phyloP scores from a whole-genome alignment of 2,797 vertebrate genomes.

The Bothrops alternatus region DNA sequence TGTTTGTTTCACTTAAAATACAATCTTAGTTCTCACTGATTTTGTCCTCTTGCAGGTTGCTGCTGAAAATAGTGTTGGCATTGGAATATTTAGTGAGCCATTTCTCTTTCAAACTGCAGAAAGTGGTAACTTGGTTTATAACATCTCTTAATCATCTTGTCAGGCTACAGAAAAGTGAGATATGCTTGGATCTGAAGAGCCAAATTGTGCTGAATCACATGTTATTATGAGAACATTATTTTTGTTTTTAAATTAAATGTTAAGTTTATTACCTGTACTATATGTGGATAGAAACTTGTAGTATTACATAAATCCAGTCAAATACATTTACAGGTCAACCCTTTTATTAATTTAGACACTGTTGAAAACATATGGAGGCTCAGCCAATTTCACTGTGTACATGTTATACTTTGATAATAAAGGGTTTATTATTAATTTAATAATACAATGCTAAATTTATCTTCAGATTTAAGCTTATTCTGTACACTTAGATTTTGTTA shows the following conservation, averaged over 20 bases:
- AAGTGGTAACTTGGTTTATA: conserved; percentile 78
- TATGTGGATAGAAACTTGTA: neutral
- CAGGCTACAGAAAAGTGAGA: neutral
- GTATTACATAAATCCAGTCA: neutral
- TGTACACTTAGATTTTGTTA: neutral
- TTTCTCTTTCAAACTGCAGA: conserved; percentile 93
- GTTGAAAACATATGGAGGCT: neutral
- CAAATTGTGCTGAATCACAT: neutral
- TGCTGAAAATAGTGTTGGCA: conserved; percentile 81
- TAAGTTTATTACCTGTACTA: neutral
- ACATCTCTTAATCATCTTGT: neutral
- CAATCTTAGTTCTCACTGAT: conserved; percentile 58
- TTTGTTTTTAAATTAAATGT: neutral
- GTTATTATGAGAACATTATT: neutral
- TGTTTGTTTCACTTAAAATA: neutral
- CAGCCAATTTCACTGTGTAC: too few species aligned
- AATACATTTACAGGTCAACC: neutral
- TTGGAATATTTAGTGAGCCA: conserved; percentile 86
- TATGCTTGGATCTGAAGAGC: neutral
- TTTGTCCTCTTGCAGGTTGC: conserved; percentile 81
- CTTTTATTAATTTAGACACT: neutral
- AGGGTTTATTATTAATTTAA: neutral
- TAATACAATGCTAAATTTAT: neutral
- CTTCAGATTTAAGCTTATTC: neutral
- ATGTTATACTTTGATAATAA: too few species aligned